Evolutionary conservation across 1,140 invertebrate species (phyloP).

Genomic region (Pogonomyrmex californicus): DNA sequence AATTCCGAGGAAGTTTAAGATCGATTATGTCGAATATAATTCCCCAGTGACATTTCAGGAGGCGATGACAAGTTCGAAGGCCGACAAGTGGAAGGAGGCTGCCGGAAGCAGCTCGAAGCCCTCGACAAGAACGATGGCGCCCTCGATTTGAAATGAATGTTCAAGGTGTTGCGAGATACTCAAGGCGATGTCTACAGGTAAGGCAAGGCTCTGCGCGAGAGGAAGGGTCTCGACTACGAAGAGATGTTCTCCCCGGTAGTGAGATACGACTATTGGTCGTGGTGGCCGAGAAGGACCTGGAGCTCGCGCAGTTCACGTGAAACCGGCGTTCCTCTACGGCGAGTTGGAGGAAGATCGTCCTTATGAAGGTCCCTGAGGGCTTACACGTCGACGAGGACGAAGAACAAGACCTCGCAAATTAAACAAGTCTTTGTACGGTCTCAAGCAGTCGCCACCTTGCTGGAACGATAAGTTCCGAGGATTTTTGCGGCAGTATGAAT

Average conservation of each 20-base stretch:
- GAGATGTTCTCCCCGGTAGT: background rate
- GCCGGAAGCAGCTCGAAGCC: background rate
- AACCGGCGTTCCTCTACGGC: slow-evolving; percentile 11
- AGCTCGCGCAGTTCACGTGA: slow-evolving; percentile 11
- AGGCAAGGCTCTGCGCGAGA: slow-evolving; percentile 44
- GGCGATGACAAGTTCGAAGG: background rate
- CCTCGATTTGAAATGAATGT: slow-evolving; percentile 17
- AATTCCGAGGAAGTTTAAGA: background rate
- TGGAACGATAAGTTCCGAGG: background rate
- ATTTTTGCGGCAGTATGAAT: background rate
- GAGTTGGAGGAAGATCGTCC: background rate
- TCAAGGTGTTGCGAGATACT: background rate
- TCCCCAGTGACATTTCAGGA: background rate
- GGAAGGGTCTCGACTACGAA: background rate
- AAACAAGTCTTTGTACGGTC: background rate
- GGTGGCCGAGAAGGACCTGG: slow-evolving; percentile 6
- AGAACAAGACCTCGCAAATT: background rate
- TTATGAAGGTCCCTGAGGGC: background rate
- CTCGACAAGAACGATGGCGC: background rate
- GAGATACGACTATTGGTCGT: background rate
- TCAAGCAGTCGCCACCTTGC: slow-evolving; percentile 13
- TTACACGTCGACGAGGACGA: background rate
- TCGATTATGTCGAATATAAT: background rate
- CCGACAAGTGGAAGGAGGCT: background rate
- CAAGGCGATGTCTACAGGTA: background rate